Percentiles rank a stretch among this genome's conserved stretches.
phyloP scores from a whole-genome alignment of 53 echinoderm and acorn worm genomes.

The Actinopyga echinites region DNA sequence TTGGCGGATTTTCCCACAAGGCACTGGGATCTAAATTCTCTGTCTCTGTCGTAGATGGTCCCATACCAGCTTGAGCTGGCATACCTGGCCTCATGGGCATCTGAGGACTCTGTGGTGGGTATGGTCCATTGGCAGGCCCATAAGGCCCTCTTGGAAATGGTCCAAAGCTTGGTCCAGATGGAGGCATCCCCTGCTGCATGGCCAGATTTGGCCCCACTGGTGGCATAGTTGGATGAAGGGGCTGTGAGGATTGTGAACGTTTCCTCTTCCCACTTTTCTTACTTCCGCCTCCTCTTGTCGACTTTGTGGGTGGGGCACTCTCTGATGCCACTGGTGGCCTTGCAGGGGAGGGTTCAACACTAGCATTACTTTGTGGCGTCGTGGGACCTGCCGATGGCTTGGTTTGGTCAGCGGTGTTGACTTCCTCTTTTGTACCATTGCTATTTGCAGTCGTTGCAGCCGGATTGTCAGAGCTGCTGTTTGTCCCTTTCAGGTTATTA shows the following conservation, averaged over 20 bases:
- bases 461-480: background rate
- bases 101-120: conserved; percentile 75
- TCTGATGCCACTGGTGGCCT: conserved; percentile 33
- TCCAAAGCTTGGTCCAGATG: conserved; percentile 81
- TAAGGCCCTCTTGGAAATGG: conserved; percentile 76
- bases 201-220: conserved; percentile 63
- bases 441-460: background rate
- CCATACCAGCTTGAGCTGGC: conserved; percentile 66
- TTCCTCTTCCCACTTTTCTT: conserved; percentile 66
- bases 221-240: conserved; percentile 78
- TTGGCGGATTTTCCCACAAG: conserved; percentile 95
- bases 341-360: conserved; percentile 32
- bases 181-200: conserved; percentile 77
- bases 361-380: conserved; percentile 47
- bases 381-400: conserved; percentile 46
- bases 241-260: conserved; percentile 77
- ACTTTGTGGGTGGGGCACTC: conserved; percentile 45
- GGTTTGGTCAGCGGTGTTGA: conserved; percentile 19
- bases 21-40: conserved; percentile 97
- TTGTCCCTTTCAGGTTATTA: conserved; percentile 30
- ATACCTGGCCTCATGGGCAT: conserved; percentile 81
- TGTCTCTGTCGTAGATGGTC: conserved; percentile 87
- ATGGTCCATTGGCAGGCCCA: conserved; percentile 61
- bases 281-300: conserved; percentile 12
- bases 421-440: conserved; percentile 26